phyloP scores from a whole-genome alignment of 2,113 vertebrate genomes.

The Ailuropoda melanoleuca region DNA sequence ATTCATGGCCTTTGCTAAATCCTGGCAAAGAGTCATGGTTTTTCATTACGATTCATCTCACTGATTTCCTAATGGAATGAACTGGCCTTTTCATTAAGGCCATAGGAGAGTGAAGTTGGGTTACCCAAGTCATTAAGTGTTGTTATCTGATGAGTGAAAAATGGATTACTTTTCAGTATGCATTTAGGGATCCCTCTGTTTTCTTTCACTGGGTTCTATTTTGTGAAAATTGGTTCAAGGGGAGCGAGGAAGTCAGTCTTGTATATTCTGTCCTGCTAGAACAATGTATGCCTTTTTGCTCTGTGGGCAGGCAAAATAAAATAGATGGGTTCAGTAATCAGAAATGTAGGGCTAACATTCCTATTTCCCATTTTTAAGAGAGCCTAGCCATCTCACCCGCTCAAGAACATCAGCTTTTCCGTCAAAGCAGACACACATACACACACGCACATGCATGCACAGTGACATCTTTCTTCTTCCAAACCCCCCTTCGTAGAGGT shows the following conservation, averaged over 20 bases:
- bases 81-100: slow-evolving; percentile 61
- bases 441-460: background rate
- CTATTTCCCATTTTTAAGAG: background rate
- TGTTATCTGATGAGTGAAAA: slow-evolving; percentile 42
- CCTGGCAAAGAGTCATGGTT: slow-evolving; percentile 70
- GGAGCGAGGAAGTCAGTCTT: background rate
- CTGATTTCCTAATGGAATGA: slow-evolving; percentile 70
- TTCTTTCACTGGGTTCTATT: slow-evolving; percentile 20
- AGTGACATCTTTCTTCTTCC: background rate
- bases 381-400: background rate
- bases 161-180: background rate
- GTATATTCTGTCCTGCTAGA: background rate
- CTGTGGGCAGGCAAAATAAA: background rate
- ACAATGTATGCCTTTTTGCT: background rate
- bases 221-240: slow-evolving; percentile 17
- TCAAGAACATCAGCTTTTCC: background rate
- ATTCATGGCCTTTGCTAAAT: slow-evolving; percentile 68
- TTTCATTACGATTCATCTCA: slow-evolving; percentile 75
- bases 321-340: background rate
- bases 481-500: background rate
- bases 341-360: background rate
- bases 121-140: slow-evolving; percentile 56
- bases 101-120: slow-evolving; percentile 48
- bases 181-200: slow-evolving; percentile 10
- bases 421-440: background rate